Evolutionary conservation across 2,797 vertebrate species (phyloP).

Genomic region (Thalassophryne amazonica): DNA sequence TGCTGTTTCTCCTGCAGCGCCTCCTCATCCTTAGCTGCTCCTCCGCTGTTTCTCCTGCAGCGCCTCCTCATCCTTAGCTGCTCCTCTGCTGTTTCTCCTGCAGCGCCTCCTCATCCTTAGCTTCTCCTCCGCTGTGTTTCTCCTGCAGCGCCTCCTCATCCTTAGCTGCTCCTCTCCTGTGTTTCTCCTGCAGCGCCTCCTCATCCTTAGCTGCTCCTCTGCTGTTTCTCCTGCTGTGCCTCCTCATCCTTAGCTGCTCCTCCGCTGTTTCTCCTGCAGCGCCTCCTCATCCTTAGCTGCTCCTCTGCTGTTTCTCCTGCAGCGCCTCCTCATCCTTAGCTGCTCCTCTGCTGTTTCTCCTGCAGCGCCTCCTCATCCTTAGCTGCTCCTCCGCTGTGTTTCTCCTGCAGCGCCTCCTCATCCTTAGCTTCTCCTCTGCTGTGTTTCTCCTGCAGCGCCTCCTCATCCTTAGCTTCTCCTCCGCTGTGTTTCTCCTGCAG

Average conservation of each 20-base stretch:
- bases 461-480: background rate
- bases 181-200: background rate
- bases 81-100: background rate
- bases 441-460: background rate
- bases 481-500: too few species aligned
- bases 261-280: background rate
- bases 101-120: background rate
- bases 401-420: background rate
- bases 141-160: background rate
- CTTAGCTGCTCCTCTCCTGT: background rate
- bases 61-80: background rate
- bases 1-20: background rate
- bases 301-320: background rate
- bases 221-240: background rate
- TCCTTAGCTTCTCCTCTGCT: background rate
- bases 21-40: constrained; percentile 2
- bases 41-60: background rate
- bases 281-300: background rate
- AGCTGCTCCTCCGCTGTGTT: too few species aligned
- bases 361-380: background rate
- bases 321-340: background rate
- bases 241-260: too few species aligned
- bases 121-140: too few species aligned
- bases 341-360: background rate
- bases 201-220: background rate